Evolutionary conservation across 2,113 vertebrate genomes (phyloP).

Genomic region (Alethe diademata): DNA sequence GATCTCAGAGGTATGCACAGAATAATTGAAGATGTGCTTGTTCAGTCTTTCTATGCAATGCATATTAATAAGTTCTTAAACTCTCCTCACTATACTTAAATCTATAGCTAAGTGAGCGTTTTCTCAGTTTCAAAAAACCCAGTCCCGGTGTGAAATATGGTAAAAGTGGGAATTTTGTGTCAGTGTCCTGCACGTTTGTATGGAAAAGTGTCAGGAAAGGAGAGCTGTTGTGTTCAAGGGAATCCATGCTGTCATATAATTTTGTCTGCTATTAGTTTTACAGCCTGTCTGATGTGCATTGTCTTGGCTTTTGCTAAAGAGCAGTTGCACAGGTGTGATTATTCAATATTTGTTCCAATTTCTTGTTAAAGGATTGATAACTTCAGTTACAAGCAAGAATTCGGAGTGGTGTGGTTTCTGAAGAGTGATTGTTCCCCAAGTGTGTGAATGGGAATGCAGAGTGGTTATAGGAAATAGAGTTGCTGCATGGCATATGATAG

Average conservation of each 20-base stretch:
- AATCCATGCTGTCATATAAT: neutral
- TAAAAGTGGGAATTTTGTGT: neutral
- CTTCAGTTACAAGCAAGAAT: neutral
- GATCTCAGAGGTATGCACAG: neutral
- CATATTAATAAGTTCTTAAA: neutral
- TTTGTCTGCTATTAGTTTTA: neutral
- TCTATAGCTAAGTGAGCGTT: neutral
- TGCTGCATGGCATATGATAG: neutral
- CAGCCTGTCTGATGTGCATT: neutral
- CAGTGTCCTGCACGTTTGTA: neutral
- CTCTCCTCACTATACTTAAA: neutral
- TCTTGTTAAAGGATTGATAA: neutral
- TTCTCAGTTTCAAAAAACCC: neutral
- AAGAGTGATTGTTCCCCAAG: neutral
- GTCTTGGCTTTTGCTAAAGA: neutral
- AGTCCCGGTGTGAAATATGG: rapidly evolving
- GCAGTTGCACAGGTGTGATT: neutral
- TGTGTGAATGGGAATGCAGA: neutral
- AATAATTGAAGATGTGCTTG: neutral
- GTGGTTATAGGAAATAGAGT: neutral
- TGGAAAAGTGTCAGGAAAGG: neutral
- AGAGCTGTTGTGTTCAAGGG: neutral
- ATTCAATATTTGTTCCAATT: neutral
- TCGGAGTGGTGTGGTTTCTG: neutral
- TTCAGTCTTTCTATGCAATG: neutral